These are phyloP conservation scores for Epinephelus malabaricus DNA, from an alignment of 2,797 vertebrate species.

Conservation along the genomic window DNA sequence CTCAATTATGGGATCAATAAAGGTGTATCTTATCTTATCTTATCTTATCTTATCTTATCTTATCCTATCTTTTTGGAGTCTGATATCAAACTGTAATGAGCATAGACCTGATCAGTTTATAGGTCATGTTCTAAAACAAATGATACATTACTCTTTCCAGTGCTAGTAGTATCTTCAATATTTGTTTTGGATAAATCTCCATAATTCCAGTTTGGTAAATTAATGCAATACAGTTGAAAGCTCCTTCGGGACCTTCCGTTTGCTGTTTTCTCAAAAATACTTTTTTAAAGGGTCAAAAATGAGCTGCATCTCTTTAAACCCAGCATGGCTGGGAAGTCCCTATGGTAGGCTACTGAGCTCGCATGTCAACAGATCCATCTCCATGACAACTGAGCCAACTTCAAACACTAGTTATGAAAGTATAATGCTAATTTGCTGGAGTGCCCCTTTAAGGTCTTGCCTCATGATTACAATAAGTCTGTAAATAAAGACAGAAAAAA, in stretches of 20 bases:
- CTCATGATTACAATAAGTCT: conserved; percentile 8
- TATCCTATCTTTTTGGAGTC: no score
- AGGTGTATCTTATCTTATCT: no score
- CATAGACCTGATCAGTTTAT: no score
- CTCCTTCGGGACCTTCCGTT: background rate
- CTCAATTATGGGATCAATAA: no score
- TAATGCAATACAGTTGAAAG: background rate
- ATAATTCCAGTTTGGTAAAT: background rate
- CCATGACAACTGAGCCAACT: conserved; percentile 17
- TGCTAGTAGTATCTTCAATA: no score
- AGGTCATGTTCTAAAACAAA: no score
- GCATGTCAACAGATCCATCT: conserved; percentile 13
- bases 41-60: no score
- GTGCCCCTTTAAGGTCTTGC: background rate
- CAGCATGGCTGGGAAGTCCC: background rate
- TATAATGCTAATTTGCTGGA: background rate
- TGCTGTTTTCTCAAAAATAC: background rate
- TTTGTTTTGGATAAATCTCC: no score
- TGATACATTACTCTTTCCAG: no score
- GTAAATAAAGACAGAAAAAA: conserved; percentile 4
- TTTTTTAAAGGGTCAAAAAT: conserved; percentile 12
- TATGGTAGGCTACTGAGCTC: background rate
- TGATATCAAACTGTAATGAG: no score
- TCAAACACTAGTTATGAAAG: conserved; percentile 1
- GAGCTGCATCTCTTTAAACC: background rate